Percentiles rank a stretch among this genome's conserved stretches.
These are phyloP conservation scores for Andrena minutula DNA, from an alignment of 2,888 invertebrate species.

Conservation along the genomic window DNA sequence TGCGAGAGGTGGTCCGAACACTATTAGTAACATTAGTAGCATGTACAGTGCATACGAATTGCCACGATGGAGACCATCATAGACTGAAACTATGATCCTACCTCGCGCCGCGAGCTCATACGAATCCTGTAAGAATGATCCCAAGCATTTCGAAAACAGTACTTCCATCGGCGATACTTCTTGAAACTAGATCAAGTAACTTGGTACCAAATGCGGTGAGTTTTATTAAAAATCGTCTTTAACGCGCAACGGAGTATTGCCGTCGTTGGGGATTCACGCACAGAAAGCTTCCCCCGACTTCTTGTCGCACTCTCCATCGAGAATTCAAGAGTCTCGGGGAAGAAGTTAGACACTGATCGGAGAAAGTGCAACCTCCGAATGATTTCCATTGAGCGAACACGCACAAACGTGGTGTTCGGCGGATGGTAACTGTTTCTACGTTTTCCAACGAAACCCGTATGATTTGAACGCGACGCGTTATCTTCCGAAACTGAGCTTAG, in stretches of 20 bases:
- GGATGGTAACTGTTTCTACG: conserved; percentile 40
- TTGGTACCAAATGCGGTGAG: not conserved
- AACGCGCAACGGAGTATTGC: not conserved
- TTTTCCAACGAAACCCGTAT: conserved; percentile 38
- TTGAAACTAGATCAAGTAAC: conserved; percentile 1
- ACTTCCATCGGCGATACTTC: conserved; percentile 47
- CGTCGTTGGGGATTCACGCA: conserved; percentile 13
- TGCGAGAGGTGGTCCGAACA: conserved; percentile 39
- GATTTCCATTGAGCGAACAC: not conserved
- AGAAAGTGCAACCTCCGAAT: not conserved
- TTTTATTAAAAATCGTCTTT: conserved; percentile 1
- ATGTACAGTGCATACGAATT: conserved; percentile 35
- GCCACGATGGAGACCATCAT: conserved; percentile 32
- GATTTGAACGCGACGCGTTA: conserved; percentile 34
- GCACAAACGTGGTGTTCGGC: not conserved
- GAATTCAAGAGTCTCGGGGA: not conserved
- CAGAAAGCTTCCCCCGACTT: conserved; percentile 26
- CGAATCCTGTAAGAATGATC: conserved; percentile 1
- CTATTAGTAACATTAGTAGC: conserved; percentile 30
- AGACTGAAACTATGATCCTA: conserved; percentile 42
- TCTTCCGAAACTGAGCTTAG: conserved; percentile 76
- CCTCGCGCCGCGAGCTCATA: conserved; percentile 14
- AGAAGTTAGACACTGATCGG: not conserved
- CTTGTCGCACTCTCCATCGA: not conserved
- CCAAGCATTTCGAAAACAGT: conserved; percentile 28